Conservation (phyloP, 2,888 invertebrate species). For the Ormyrus pomaceus region DNA sequence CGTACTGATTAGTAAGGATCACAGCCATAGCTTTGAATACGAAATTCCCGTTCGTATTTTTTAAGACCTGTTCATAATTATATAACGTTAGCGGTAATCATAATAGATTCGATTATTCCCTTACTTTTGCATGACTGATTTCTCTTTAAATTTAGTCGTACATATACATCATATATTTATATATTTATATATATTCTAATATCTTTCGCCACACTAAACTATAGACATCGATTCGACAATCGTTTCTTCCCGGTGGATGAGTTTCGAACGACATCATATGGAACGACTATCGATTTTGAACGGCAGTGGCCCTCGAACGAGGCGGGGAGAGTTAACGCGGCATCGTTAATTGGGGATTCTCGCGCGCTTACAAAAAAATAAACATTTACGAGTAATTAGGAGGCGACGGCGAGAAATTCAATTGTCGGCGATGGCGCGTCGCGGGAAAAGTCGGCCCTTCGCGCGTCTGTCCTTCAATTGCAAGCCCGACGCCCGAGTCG, state of each 20-base stretch:
- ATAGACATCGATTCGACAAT: slow-evolving; percentile 62
- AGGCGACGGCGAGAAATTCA: background rate
- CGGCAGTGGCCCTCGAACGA: slow-evolving; percentile 16
- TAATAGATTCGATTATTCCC: slow-evolving; percentile 57
- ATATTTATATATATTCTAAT: background rate
- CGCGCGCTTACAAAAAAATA: slow-evolving; percentile 3
- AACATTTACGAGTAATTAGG: background rate
- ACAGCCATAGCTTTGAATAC: slow-evolving; percentile 76
- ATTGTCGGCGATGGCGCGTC: no score
- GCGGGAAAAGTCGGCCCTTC: no score
- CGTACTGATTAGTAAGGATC: slow-evolving; percentile 71
- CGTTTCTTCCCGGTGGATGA: slow-evolving; percentile 11
- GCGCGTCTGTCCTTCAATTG: no score
- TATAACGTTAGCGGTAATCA: slow-evolving; percentile 69
- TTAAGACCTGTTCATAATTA: slow-evolving; percentile 70
- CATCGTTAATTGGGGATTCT: background rate
- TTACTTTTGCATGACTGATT: slow-evolving; percentile 10
- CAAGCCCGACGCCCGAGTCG: no score
- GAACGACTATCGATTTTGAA: slow-evolving; percentile 32
- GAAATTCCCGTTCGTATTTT: slow-evolving; percentile 72
- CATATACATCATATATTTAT: background rate
- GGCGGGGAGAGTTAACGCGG: background rate
- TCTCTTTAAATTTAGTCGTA: background rate
- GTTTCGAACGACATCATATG: slow-evolving; percentile 9
- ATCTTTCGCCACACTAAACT: slow-evolving; percentile 53